Evolutionary conservation across 2,113 vertebrate genomes (phyloP).

Genomic region (Plotosus lineatus): DNA sequence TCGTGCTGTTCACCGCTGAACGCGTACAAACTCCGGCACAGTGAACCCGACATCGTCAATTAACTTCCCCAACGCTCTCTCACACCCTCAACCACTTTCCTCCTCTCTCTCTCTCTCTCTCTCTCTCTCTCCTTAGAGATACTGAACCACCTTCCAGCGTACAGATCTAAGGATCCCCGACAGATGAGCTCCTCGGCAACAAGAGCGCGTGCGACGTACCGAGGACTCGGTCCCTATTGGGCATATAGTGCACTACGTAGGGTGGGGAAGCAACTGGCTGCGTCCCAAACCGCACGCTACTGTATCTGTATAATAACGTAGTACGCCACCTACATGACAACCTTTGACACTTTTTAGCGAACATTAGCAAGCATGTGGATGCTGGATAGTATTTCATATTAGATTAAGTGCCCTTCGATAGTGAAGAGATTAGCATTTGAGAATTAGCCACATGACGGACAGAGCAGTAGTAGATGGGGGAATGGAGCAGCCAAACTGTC

Average conservation of each 20-base stretch:
- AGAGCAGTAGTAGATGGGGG: background rate
- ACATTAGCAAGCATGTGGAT: background rate
- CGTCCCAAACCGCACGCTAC: background rate
- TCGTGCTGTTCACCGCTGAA: conserved; percentile 89
- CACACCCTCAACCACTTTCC: background rate
- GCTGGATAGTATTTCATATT: background rate
- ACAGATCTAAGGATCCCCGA: background rate
- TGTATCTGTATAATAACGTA: too few species aligned
- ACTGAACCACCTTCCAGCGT: background rate
- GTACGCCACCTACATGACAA: conserved; percentile 4
- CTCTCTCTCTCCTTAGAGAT: background rate
- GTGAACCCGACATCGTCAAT: conserved; percentile 71
- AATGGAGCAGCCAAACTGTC: background rate
- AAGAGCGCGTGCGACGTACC: background rate
- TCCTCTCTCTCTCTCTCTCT: background rate
- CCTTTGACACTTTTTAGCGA: background rate
- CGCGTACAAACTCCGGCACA: conserved; percentile 86
- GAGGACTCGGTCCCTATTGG: conserved; percentile 1
- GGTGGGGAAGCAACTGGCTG: background rate
- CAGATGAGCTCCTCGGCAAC: background rate
- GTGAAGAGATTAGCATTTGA: background rate
- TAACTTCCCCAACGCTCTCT: background rate
- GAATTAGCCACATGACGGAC: background rate
- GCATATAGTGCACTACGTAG: conserved; percentile 1
- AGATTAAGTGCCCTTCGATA: background rate